Conservation (phyloP, 2,888 invertebrate species). For the Parnassius glacialis region DNA sequence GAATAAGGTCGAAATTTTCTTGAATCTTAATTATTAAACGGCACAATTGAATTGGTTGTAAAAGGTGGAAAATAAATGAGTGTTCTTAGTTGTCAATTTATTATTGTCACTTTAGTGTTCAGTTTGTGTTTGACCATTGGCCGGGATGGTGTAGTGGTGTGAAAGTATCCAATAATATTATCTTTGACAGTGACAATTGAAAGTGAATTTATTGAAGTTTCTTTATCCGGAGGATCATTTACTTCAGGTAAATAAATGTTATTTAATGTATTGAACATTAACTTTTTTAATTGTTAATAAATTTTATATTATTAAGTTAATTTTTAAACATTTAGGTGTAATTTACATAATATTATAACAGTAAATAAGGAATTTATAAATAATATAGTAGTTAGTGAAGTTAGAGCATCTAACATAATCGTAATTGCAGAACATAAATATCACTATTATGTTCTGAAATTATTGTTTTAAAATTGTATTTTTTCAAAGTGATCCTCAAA, state of each 20-base stretch:
- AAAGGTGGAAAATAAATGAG: conserved; percentile 36
- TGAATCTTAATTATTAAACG: neutral
- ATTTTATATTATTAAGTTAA: neutral
- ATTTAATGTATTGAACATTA: conserved; percentile 1
- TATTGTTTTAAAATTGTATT: too few species aligned
- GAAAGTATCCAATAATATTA: conserved; percentile 6
- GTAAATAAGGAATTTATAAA: too few species aligned
- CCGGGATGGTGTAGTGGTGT: conserved; percentile 32
- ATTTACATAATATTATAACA: too few species aligned
- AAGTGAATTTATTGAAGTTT: conserved; percentile 12
- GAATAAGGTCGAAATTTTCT: conserved; percentile 9
- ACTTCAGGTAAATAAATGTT: conserved; percentile 10
- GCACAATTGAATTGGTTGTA: conserved; percentile 19
- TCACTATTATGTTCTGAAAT: too few species aligned
- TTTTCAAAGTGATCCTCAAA: too few species aligned
- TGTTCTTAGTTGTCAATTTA: conserved; percentile 37
- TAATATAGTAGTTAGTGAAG: too few species aligned
- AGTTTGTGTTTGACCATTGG: conserved; percentile 37
- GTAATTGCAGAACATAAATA: too few species aligned
- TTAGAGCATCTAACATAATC: too few species aligned
- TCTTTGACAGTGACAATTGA: conserved; percentile 2
- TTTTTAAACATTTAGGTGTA: too few species aligned
- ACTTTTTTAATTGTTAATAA: neutral
- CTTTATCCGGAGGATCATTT: conserved; percentile 16
- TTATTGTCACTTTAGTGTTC: conserved; percentile 36